A percentile compares a stretch with the other conserved stretches of the same genome.
Evolutionary conservation across 2,797 vertebrate genomes (phyloP).

Genomic region (Lindbergichthys nudifrons): DNA sequence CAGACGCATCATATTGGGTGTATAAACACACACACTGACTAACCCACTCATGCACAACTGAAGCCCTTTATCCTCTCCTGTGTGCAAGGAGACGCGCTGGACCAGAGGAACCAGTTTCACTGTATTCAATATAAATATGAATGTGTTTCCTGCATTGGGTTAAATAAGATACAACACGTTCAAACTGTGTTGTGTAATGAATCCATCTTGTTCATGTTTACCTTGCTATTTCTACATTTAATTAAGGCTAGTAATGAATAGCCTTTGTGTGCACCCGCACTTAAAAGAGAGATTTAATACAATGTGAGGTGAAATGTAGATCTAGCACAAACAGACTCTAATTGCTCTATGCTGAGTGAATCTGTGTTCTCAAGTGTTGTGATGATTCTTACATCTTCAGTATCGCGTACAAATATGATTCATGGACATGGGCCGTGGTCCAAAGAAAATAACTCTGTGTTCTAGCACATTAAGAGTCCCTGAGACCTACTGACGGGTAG

Average conservation of each 20-base stretch:
- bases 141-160: neutral
- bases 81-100: slow-evolving; percentile 2
- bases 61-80: slow-evolving; percentile 45
- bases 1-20: slow-evolving; percentile 31
- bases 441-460: no score
- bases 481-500: neutral
- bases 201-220: neutral
- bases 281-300: neutral
- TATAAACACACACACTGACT: slow-evolving; percentile 11
- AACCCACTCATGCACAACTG: slow-evolving; percentile 34
- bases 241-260: neutral
- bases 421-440: no score
- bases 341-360: neutral
- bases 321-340: neutral
- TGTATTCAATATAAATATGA: neutral
- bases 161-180: neutral
- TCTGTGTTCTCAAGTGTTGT: neutral
- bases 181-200: neutral
- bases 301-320: slow-evolving; percentile 10
- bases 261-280: neutral
- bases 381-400: neutral
- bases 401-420: neutral
- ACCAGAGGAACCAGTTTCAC: slow-evolving; percentile 26
- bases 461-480: no score
- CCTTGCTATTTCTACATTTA: no score